Evolutionary conservation across 2,888 invertebrate species (phyloP), one percentile per base, ranked within the genome.

Genomic region (Drosophila buzzatii): DNA sequence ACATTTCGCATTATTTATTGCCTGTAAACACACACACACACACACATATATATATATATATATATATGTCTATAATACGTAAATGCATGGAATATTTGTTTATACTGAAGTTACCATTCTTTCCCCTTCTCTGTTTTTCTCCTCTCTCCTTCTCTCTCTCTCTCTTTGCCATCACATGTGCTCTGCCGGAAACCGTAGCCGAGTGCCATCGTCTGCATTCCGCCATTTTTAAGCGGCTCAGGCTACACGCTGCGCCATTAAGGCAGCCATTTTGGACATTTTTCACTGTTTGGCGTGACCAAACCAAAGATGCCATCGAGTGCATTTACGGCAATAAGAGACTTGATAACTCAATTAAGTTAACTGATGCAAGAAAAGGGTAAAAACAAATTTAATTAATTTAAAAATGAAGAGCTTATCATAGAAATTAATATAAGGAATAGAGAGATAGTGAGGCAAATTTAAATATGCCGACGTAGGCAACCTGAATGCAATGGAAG

Each of bases 271-370:
- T 63, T 69, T 51, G 51, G 7, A 37, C 55, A 42, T 56, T 60
- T 37, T 56, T 31, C 44, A 23, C 39, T 5, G 18, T 59, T 65
- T 66, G 47, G 45, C 59, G 42, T 61, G 53, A 45, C 51, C 44
- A 52, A 63, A 58, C 37, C 37, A 23, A 27, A 65, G 56, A 57
- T 51, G 27, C 59, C 69, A 61, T 60, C 44, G 73, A 88, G 86
- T 88, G 81, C 81, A 83, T 87, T 85, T 73, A 70, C 77, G 67
- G 68, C 77, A 75, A 88, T 88, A 88, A 83, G 86, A 75, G 79
- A 88, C 83, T 88, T 79, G 63, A 79, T 73, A 88, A 85, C 85
- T 85, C 77, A 85, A 85, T 88, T 85, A 88, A 79, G 74, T 71
- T 71, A 66, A 66, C 71, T 64, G 68, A 61, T 60, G 65, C 70